Evolutionary conservation across 2,113 vertebrate species (phyloP).

Genomic region (Fulica atra): DNA sequence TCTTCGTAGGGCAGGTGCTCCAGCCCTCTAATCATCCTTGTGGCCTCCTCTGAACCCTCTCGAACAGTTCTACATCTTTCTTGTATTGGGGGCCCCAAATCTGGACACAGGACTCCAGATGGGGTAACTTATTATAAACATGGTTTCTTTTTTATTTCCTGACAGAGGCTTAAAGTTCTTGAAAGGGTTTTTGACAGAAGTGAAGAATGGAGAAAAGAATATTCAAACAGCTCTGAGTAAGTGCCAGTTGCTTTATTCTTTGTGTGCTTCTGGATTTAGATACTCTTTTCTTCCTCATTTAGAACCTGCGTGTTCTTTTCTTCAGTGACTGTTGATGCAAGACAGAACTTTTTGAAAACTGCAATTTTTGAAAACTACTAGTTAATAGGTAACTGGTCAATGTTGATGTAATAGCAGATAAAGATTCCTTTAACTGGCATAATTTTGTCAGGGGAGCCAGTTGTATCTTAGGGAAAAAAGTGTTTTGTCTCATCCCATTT

Average conservation of each 20-base stretch:
- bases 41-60: too few relatives aligned
- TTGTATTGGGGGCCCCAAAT: too few relatives aligned
- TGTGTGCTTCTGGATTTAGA: neutral
- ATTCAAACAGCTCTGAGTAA: slow-evolving; percentile 95
- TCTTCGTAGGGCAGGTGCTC: too few relatives aligned
- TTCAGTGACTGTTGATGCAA: neutral
- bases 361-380: neutral
- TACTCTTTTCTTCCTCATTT: neutral
- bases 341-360: neutral
- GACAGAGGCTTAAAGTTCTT: slow-evolving; percentile 93
- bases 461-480: neutral
- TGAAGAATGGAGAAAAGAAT: slow-evolving; percentile 87
- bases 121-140: neutral
- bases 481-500: neutral
- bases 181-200: slow-evolving; percentile 91
- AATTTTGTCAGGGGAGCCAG: neutral
- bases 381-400: neutral
- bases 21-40: too few relatives aligned
- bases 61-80: too few relatives aligned
- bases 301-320: neutral
- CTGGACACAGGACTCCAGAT: too few relatives aligned
- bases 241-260: slow-evolving; percentile 61
- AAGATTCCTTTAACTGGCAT: neutral
- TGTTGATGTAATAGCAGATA: neutral
- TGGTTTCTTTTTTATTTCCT: neutral